Evolutionary conservation across 2,888 invertebrate genomes (phyloP), one percentile per base, ranked within the genome.

Genomic region (Ptychoptera contaminata): DNA sequence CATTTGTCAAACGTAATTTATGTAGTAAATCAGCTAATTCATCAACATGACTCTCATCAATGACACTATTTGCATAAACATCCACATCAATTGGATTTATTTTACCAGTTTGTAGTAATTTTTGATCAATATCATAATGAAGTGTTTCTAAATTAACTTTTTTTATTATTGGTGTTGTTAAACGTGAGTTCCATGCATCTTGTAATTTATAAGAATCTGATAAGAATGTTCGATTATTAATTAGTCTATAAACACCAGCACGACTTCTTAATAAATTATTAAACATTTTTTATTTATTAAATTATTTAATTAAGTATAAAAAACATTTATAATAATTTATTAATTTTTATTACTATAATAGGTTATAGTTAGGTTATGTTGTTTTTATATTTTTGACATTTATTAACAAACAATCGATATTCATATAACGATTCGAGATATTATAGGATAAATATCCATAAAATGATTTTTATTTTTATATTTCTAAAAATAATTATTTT

Each of bases 81-180:
- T 91, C 90, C 8, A 91, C 73, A 62, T 91, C 91, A 23, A 90
- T 72, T 3, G 84, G 78, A 61, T 77, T 81, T 12, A 82, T 71
- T 51, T 72, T 71, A 12, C 74, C 75, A 46, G 70, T 70, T 35
- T 68, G 70, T 38, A 74, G 67, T 56, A 74, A 79, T 51, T 74
- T 76, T 53, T 76, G 74, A 46, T 84, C 81, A 37, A 90, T 55
- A 47, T 79, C 74, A 54, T 75, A 67, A 58, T 79, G 85, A 50
- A 87, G 73, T 53, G 79, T 76, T 49, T 75, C 76, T 45, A 74
- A 50, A 54, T 79, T 77, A 30, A 85, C 67, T 59, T 72, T 73
- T 49, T 69, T 64, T 36, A 85, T 56, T 32, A 83, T 55, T 3
- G 81, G 70, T 10, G 74, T 70, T 12, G 74, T 64, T 35, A 79